These are phyloP conservation scores for Poeciliopsis turneri DNA, from an alignment of 2,797 vertebrate genomes.

Conservation along the genomic window DNA sequence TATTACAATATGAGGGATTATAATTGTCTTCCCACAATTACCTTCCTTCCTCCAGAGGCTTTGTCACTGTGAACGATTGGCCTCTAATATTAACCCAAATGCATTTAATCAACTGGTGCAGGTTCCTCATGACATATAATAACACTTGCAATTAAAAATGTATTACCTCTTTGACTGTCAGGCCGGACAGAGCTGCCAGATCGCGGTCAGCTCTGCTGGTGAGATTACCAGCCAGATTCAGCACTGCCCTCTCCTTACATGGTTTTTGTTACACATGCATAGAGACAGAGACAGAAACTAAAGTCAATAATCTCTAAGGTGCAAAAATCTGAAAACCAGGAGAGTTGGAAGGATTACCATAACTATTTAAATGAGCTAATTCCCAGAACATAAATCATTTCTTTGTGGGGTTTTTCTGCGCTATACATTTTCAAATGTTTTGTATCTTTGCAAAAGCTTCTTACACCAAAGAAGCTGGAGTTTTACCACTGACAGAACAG, in stretches of 20 bases:
- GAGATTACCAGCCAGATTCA: constrained; percentile 50
- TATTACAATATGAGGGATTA: constrained; percentile 83
- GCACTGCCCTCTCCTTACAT: constrained; percentile 2
- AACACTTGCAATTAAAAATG: constrained; percentile 84
- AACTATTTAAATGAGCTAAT: background rate
- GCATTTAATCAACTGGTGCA: constrained; percentile 81
- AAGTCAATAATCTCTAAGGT: background rate
- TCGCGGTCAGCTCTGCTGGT: constrained; percentile 42
- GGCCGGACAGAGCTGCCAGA: constrained; percentile 49
- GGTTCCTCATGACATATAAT: constrained; percentile 78
- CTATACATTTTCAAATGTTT: background rate
- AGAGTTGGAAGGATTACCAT: background rate
- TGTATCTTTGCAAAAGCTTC: background rate
- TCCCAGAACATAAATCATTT: background rate
- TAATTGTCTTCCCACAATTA: constrained; percentile 80
- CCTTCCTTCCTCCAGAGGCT: constrained; percentile 78
- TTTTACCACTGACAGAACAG: background rate
- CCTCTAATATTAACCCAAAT: constrained; percentile 83
- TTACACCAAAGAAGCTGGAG: too few species aligned
- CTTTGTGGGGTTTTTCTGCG: background rate
- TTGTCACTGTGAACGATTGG: constrained; percentile 77
- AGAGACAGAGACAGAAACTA: background rate
- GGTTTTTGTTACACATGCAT: constrained; percentile 42
- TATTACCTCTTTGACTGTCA: constrained; percentile 75
- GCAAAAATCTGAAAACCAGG: background rate